Base-by-base conservation (phyloP, 1,140 invertebrate species). In the Venustaconcha ellipsiformis region DNA sequence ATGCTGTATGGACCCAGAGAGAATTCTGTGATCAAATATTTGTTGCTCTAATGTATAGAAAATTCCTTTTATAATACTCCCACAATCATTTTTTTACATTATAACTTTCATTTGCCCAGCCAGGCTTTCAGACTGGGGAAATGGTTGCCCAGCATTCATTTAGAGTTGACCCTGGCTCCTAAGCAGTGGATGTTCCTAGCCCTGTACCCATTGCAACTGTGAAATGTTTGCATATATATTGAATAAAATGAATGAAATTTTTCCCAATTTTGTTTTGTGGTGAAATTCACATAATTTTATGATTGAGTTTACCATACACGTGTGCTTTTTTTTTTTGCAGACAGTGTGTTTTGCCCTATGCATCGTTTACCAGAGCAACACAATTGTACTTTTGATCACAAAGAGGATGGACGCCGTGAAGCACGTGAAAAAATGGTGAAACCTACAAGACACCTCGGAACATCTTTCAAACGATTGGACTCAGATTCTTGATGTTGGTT, bases 401-500 rank as follows among this genome's bases (percentile, higher is more conserved):
- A 88, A 76, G 87, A 88, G 72, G 86, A 87, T 72, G 87, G 87
- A 0, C 79, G 87, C 26, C 74, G 81, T 57, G 81, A 87, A 71
- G 87, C 87, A 48, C 71, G 87, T 30, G 82, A 86, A 68, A 88
- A 88, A 78, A 88, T 88, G 86, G 78, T 88, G 15, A 87, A 87
- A 78, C 87, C 87, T 6, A 84, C 83, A n/a, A 79, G 87, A 70
- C 87, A 88, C 76, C 79, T 88, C 70, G 87, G 87, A 67, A 86
- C 82, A 0, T 85, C 86, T 62, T 87, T 84, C 71, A 84, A 84
- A 67, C 82, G 87, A 18, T 72, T 87, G 0, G 87, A 87, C 62
- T 81, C 84, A 18, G 79, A 83, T 62, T 83, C 83, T 69, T 86
- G 80, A 84, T 83, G 70, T 65, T 67, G 20, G 12, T 56, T 2